Evolutionary conservation across 2,113 vertebrate species (phyloP).

Genomic region (Pao palembangensis): DNA sequence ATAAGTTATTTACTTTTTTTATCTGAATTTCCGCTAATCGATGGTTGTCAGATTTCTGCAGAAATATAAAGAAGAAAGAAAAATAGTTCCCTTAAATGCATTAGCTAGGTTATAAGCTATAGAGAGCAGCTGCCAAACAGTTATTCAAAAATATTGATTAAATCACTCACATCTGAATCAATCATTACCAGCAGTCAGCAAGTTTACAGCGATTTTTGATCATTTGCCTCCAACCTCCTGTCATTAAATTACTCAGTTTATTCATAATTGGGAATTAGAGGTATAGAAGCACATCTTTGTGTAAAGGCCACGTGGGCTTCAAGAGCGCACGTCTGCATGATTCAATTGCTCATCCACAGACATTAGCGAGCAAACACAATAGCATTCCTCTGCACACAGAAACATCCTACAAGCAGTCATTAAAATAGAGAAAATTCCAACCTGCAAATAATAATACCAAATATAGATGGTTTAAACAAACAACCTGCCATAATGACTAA

Average conservation of each 20-base stretch:
- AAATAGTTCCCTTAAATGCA: too few species aligned
- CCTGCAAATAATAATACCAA: slow-evolving; percentile 56
- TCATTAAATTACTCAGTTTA: slow-evolving; percentile 45
- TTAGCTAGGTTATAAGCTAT: too few species aligned
- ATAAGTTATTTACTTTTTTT: too few species aligned
- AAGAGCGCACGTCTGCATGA: slow-evolving; percentile 25
- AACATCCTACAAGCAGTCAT: slow-evolving; percentile 63
- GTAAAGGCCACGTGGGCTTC: slow-evolving; percentile 55
- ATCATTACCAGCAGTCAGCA: not conserved
- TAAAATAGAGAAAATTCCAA: slow-evolving; percentile 63
- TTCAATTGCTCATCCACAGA: slow-evolving; percentile 21
- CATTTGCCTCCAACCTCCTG: slow-evolving; percentile 37
- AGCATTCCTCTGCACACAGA: slow-evolving; percentile 59
- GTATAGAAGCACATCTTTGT: slow-evolving; percentile 36
- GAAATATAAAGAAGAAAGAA: too few species aligned
- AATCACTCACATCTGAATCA: not conserved
- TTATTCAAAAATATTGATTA: too few species aligned
- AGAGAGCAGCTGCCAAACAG: too few species aligned
- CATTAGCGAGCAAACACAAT: slow-evolving; percentile 38
- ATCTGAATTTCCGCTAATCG: too few species aligned
- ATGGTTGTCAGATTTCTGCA: too few species aligned
- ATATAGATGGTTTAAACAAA: slow-evolving; percentile 61
- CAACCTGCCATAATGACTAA: slow-evolving; percentile 58
- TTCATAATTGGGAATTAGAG: slow-evolving; percentile 54
- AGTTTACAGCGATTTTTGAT: slow-evolving; percentile 7